phyloP scores from a whole-genome alignment of 2,797 vertebrate genomes.

The Glyptemys insculpta region DNA sequence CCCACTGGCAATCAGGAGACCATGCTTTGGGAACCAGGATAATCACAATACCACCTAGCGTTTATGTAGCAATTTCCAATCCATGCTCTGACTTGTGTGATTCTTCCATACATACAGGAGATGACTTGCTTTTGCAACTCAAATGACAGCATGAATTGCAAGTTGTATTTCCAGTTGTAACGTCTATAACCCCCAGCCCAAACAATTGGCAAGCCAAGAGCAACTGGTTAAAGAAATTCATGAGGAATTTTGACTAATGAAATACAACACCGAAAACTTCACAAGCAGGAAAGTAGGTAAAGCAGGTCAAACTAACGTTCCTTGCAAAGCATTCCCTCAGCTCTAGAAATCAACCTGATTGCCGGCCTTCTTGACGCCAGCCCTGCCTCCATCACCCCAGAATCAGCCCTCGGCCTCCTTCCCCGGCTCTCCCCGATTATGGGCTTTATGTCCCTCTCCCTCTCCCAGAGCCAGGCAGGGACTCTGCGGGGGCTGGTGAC shows the following conservation, averaged over 20 bases:
- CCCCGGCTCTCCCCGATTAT: too few species aligned
- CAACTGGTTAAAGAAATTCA: neutral
- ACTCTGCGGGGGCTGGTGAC: neutral
- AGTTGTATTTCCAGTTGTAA: neutral
- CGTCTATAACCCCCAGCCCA: neutral
- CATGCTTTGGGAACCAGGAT: neutral
- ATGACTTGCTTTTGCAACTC: neutral
- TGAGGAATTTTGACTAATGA: neutral
- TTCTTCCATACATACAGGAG: neutral
- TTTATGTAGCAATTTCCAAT: neutral
- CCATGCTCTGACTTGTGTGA: neutral
- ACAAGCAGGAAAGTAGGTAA: neutral
- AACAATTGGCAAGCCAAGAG: neutral
- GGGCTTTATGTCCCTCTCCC: neutral
- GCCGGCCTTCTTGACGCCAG: neutral
- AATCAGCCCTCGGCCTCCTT: neutral
- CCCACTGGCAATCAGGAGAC: neutral
- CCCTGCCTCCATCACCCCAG: neutral
- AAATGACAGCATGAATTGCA: neutral
- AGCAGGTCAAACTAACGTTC: neutral
- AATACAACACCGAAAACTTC: neutral
- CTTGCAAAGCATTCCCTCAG: too few species aligned
- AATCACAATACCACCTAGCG: neutral
- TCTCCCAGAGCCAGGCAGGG: fast-evolving
- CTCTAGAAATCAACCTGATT: neutral